Evolutionary conservation across 2,888 invertebrate species (phyloP), one percentile per base, ranked within the genome.

Genomic region (Thymelicus sylvestris): DNA sequence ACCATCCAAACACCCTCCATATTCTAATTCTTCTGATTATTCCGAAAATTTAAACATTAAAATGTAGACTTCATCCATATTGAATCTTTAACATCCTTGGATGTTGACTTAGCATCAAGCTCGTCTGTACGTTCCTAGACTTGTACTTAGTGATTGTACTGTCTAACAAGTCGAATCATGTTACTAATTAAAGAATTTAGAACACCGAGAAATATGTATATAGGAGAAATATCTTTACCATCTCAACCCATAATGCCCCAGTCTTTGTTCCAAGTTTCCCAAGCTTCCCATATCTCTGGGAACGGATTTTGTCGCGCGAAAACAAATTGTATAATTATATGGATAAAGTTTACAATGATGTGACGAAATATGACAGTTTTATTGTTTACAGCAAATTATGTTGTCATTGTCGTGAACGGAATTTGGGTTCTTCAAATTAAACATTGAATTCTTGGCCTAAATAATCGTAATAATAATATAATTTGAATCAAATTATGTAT

Each of bases 251-350:
- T 70, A 70, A 65, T 65, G 70, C 65, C 65, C 69, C 69, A 69
- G 69, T 59, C 73, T 73, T 75, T 76, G 75, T 76, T 74, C 13
- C 13, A 2, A 15, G 70, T 76, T 76, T 73, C 71, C 61, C 66
- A 74, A 72, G 74, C 44, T 63, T 72, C 67, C 64, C 65, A 65
- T 69, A 63, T 66, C 65, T 68, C 71, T 72, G 66, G 66, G 74
- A 71, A 74, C 67, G 38, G 64, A 68, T 72, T 73, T 74, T 72
- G 74, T 72, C 75, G 69, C 69, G 70, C 64, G 41, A 70, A 70
- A 70, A 70, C 65, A 70, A 71, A 71, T 71, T 66, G 65, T 71
- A 71, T 71, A 70, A 59, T 65, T 70, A 65, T 65, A 31, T 39
- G 60, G 59, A 50, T 65, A 50, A 65, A 60, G 60, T 65, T 65